Evolutionary conservation across 2,113 vertebrate species (phyloP).

Genomic region (Epinephelus moara): DNA sequence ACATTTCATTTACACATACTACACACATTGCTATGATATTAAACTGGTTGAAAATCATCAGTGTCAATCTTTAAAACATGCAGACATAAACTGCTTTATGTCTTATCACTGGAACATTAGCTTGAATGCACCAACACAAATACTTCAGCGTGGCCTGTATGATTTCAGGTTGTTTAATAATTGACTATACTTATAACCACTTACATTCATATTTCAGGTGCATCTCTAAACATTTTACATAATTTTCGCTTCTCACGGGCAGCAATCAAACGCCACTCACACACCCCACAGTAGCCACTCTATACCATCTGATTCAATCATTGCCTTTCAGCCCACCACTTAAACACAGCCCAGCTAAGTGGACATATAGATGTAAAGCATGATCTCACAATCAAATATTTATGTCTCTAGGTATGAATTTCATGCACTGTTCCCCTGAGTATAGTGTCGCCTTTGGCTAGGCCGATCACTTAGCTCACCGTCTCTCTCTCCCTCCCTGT

Average conservation of each 20-base stretch:
- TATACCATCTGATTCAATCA: slow-evolving; percentile 19
- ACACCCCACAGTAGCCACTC: neutral
- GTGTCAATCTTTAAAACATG: neutral
- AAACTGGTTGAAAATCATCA: too few relatives aligned
- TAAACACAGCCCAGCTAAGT: slow-evolving; percentile 54
- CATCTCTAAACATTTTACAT: slow-evolving; percentile 42
- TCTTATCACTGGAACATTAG: neutral
- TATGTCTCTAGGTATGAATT: slow-evolving; percentile 59
- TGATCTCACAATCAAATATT: slow-evolving; percentile 67
- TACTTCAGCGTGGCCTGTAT: neutral
- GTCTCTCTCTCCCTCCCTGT: slow-evolving; percentile 24
- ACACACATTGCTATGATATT: too few relatives aligned
- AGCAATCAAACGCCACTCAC: slow-evolving; percentile 14
- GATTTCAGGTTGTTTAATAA: slow-evolving; percentile 36
- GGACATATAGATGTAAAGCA: slow-evolving; percentile 52
- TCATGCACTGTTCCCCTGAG: slow-evolving; percentile 57
- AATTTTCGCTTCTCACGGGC: slow-evolving; percentile 3
- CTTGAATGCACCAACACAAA: neutral
- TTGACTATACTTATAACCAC: slow-evolving; percentile 8
- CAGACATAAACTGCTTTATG: neutral
- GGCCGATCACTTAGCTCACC: neutral
- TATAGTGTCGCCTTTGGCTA: slow-evolving; percentile 50
- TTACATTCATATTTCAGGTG: slow-evolving; percentile 47
- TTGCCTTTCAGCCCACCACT: slow-evolving; percentile 24
- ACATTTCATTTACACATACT: too few relatives aligned